phyloP scores from a whole-genome alignment of 2,113 vertebrate genomes.

The Peromyscus polionotus region DNA sequence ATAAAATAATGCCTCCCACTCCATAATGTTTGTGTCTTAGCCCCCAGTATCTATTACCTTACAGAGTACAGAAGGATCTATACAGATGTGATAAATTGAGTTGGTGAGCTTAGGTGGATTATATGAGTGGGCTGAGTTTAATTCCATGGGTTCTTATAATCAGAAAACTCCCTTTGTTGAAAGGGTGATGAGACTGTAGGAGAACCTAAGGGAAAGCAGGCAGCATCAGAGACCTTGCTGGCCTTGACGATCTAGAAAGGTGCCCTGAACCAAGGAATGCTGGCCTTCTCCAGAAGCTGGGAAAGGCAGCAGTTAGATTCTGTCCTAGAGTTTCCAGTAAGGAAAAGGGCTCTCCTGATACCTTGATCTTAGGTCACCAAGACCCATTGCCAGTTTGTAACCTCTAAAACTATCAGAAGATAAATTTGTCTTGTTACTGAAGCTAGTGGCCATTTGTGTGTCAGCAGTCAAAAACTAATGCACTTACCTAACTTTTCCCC shows the following conservation, averaged over 20 bases:
- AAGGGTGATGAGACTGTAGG: background rate
- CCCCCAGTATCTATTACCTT: background rate
- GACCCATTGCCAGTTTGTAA: slow-evolving; percentile 3
- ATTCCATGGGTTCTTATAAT: background rate
- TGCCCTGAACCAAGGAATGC: background rate
- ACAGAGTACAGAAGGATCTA: background rate
- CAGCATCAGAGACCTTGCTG: background rate
- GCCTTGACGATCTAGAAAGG: background rate
- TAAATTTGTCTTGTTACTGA: background rate
- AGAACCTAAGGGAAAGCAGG: background rate
- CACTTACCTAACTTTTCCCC: background rate
- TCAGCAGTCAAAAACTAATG: background rate
- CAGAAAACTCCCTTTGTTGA: background rate
- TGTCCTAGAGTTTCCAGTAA: background rate
- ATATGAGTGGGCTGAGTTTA: background rate
- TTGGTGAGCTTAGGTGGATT: background rate
- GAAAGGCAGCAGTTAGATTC: background rate
- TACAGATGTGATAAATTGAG: slow-evolving; percentile 15
- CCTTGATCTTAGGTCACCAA: background rate
- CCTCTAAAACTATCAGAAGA: background rate
- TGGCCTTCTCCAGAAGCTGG: background rate
- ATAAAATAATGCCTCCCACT: background rate
- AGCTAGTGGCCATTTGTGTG: background rate
- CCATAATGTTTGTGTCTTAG: background rate
- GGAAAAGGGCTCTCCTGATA: background rate